Base-by-base conservation (phyloP, 2,888 invertebrate genomes). In the Apamea sordens region DNA sequence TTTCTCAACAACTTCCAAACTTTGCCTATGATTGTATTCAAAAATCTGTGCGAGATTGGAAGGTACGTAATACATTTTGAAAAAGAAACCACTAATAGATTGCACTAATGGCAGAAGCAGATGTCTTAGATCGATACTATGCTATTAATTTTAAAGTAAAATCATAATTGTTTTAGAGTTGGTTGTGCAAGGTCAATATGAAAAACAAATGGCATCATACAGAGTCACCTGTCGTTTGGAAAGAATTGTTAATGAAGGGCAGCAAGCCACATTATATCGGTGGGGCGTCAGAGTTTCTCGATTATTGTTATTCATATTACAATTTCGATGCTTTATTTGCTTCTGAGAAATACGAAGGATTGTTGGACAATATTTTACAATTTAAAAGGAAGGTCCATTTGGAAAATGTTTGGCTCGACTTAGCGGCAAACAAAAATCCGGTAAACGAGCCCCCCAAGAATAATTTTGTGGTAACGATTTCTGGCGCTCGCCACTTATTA, bases 291-390 rank as follows among this genome's bases (percentile, higher is more conserved):
- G 97, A 97, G 77, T 98, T 98, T 94, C 96, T 97, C 93, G 97
- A 98, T 91, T 97, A 97, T 87, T 96, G 97, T 86, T 95, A 97
- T 91, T 97, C 97, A 59, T 98, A 97, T 92, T 98, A 98, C 88
- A 86, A 95, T 61, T 94, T 96, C 83, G 95, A 96, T 87, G 86
- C 91, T 15, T 95, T 94, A 86, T 84, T 95, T 71, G 86, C 93
- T 15, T 81, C 92, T 59, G 92, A 94, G 63, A 95, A 93, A 88
- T 93, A 94, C 79, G 90, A 93, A 81, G 91, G 91, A 32, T 87
- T 96, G 50, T 84, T 93, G 5, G 85, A 92, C 21, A 95, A 93
- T 77, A 90, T 91, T 81, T 79, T 84, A 50, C 96, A 96, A 83
- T 95, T 90, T 77, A 87, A 93, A 81, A 92, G 87, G 64, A 95